phyloP scores from a whole-genome alignment of 2,888 invertebrate species.

The Drosophila formosana region DNA sequence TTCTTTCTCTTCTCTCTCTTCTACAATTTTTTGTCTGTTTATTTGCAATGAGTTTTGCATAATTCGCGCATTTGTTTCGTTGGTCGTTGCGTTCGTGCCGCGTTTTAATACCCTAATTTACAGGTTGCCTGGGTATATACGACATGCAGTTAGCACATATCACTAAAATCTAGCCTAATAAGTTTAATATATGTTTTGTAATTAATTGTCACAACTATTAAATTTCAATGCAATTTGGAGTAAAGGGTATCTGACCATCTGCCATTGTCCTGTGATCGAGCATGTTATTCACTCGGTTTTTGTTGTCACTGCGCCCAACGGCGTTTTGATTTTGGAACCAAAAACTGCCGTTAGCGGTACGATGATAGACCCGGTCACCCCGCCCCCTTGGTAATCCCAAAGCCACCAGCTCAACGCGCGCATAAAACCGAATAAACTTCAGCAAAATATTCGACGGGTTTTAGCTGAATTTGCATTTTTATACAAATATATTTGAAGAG shows the following conservation, averaged over 20 bases:
- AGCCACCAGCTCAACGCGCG: slow-evolving; percentile 46
- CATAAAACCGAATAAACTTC: slow-evolving; percentile 66
- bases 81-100: slow-evolving; percentile 37
- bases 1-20: background rate
- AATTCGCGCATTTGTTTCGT: slow-evolving; percentile 80
- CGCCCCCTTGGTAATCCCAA: slow-evolving; percentile 28
- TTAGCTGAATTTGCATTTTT: slow-evolving; percentile 83
- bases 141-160: background rate
- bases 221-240: background rate
- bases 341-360: slow-evolving; percentile 64
- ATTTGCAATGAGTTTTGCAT: slow-evolving; percentile 78
- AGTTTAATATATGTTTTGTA: no score
- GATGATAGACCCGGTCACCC: slow-evolving; percentile 43
- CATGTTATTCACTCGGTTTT: slow-evolving; percentile 22
- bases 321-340: slow-evolving; percentile 77
- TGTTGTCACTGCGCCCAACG: slow-evolving; percentile 52
- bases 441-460: slow-evolving; percentile 77
- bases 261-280: background rate
- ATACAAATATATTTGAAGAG: slow-evolving; percentile 82
- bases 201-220: background rate
- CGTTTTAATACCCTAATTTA: slow-evolving; percentile 26
- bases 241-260: slow-evolving; percentile 26
- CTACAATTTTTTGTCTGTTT: slow-evolving; percentile 62
- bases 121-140: background rate
- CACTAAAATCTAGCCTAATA: no score